Percentiles rank a stretch among this genome's conserved stretches.
Evolutionary conservation across 2,113 vertebrate genomes (phyloP).

Genomic region (Gyps fulvus): DNA sequence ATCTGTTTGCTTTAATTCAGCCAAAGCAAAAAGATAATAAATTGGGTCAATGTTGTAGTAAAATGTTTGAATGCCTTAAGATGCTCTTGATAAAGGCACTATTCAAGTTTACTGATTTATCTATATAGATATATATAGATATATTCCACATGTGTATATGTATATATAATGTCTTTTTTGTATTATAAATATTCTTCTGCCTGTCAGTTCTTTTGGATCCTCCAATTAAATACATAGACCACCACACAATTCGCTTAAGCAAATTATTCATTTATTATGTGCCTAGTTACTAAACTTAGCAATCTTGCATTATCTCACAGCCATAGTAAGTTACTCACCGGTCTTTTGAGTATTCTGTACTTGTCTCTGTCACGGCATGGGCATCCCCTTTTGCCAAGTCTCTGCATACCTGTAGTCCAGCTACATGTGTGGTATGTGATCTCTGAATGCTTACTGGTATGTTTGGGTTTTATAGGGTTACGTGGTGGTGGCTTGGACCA

Average conservation of each 20-base stretch:
- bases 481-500: neutral
- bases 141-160: conserved; percentile 15
- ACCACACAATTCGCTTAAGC: neutral
- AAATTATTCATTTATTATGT: neutral
- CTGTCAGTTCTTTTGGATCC: conserved; percentile 7
- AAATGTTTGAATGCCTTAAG: conserved; percentile 67
- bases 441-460: neutral
- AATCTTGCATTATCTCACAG: neutral
- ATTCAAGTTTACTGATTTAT: conserved; percentile 71
- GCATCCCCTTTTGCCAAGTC: neutral
- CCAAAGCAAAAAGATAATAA: conserved; percentile 54
- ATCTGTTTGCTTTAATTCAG: conserved; percentile 66
- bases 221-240: conserved; percentile 29
- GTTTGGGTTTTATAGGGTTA: neutral
- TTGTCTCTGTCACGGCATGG: neutral
- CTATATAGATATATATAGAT: conserved; percentile 8
- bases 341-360: neutral
- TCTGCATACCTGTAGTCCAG: neutral
- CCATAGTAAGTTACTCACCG: neutral
- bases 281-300: neutral
- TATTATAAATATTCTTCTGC: conserved; percentile 64
- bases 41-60: conserved; percentile 51
- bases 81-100: conserved; percentile 68
- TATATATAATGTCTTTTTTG: conserved; percentile 71
- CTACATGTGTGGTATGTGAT: neutral